phyloP scores from a whole-genome alignment of 2,113 vertebrate species.

The Crotalus horridus region DNA sequence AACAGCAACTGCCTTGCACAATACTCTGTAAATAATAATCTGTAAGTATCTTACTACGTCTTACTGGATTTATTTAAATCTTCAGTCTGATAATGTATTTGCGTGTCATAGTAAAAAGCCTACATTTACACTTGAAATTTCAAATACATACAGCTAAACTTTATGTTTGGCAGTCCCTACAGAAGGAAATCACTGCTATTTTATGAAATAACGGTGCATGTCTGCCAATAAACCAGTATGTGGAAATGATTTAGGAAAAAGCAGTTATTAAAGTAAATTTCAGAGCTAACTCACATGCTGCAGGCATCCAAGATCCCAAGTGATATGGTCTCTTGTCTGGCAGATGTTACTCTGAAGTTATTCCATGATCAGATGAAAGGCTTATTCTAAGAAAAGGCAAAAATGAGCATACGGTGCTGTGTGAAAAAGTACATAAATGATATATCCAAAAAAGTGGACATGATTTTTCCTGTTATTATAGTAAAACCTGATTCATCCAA shows the following conservation, averaged over 20 bases:
- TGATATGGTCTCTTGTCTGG: not conserved
- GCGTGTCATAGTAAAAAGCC: not conserved
- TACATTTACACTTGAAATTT: slow-evolving; percentile 1
- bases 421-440: not conserved
- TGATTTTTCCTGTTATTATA: not conserved
- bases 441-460: not conserved
- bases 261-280: not conserved
- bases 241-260: not conserved
- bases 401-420: not conserved
- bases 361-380: not conserved
- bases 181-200: not conserved
- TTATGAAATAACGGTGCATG: not conserved
- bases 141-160: not conserved
- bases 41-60: not conserved
- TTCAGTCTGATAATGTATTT: not conserved
- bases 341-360: not conserved
- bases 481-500: not conserved
- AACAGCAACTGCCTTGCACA: not conserved
- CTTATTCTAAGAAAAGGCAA: not conserved
- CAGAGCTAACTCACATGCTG: not conserved
- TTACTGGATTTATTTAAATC: not conserved
- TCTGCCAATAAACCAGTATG: not conserved
- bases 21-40: not conserved
- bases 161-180: not conserved
- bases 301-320: not conserved